phyloP scores from a whole-genome alignment of 2,797 vertebrate species.

The Dendrocincla tyrannina region DNA sequence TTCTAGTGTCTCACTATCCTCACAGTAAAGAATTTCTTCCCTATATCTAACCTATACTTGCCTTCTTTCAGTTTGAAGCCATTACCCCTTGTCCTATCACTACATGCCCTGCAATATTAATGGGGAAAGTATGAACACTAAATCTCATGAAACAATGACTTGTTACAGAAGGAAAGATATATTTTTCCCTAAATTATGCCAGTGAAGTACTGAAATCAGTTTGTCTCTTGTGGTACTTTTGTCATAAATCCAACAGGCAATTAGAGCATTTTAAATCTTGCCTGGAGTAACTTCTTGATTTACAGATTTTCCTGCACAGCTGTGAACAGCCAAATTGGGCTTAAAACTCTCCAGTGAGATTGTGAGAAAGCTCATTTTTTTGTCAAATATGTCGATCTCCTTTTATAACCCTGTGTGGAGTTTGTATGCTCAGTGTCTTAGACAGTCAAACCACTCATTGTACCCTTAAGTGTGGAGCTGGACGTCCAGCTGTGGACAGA shows the following conservation, averaged over 20 bases:
- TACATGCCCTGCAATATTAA: not conserved
- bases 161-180: not conserved
- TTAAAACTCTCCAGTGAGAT: constrained; percentile 2
- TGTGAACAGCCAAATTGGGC: not conserved
- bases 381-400: not conserved
- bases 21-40: not conserved
- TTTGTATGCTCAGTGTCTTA: not conserved
- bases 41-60: not conserved
- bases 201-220: constrained; percentile 3
- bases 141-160: not conserved
- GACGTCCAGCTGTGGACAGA: not conserved
- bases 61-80: not conserved
- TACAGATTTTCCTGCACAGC: constrained; percentile 26
- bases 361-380: not conserved
- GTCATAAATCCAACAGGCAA: constrained; percentile 67
- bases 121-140: not conserved
- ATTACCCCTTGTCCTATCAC: not conserved
- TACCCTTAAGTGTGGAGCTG: not conserved
- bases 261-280: constrained; percentile 57
- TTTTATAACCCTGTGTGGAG: not conserved
- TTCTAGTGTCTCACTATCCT: not conserved
- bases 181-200: not conserved
- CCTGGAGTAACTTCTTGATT: constrained; percentile 46
- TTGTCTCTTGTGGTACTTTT: constrained; percentile 56
- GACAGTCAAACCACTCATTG: not conserved